phyloP scores from a whole-genome alignment of 2,113 vertebrate genomes.

The Callochromis pleurospilus region DNA sequence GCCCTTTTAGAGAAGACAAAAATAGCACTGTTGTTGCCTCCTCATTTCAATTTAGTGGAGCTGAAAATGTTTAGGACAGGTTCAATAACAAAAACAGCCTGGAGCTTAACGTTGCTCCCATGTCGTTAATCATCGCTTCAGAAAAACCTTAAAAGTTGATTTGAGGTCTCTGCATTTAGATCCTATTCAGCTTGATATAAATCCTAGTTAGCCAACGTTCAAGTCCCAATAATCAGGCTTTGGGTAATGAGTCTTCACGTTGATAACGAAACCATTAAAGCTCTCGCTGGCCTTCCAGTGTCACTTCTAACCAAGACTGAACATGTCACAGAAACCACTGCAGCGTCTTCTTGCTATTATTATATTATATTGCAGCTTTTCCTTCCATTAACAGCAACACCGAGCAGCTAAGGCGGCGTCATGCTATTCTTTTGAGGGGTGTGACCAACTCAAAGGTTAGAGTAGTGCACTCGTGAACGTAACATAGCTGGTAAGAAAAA shows the following conservation, averaged over 20 bases:
- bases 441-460: constrained; percentile 13
- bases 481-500: neutral
- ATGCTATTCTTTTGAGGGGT: constrained; percentile 16
- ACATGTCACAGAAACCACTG: neutral
- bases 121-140: rapidly evolving
- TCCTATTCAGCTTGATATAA: neutral
- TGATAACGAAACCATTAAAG: neutral
- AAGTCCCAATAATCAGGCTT: neutral
- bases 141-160: neutral
- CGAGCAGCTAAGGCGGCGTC: neutral
- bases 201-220: neutral
- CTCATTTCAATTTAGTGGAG: neutral
- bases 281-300: neutral
- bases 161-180: neutral
- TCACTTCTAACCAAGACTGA: neutral
- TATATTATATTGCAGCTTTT: constrained; percentile 14
- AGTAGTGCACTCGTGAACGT: constrained; percentile 1
- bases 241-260: neutral
- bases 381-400: constrained; percentile 9
- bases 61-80: neutral
- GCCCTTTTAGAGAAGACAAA: neutral
- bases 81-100: neutral
- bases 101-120: neutral
- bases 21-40: neutral
- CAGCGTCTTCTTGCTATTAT: neutral